Evolutionary conservation across 2,888 invertebrate genomes (phyloP), one percentile per base, ranked within the genome.

Genomic region (Miltochrista miniata): DNA sequence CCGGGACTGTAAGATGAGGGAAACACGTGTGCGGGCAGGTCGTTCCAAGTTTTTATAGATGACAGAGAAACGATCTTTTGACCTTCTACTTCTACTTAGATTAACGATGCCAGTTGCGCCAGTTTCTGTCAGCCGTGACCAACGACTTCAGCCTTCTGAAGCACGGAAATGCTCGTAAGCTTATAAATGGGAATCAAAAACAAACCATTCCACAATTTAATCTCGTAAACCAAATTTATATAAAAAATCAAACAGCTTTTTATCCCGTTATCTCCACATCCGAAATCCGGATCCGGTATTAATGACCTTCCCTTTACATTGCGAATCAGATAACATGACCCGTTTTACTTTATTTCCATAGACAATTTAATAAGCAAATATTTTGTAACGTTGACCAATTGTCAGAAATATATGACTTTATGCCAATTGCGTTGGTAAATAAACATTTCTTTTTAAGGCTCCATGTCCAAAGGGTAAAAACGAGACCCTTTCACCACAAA

Each of bases 271-370:
- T 64, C 64, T 59, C 53, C 56, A 48, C 39, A 59, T 59, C 62
- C 59, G 37, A 41, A 48, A 24, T 24, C 3, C 18, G 18, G 18
- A 24, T 57, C 48, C 59, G 51, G 39, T 50, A 45, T 62, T 64
- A 62, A 64, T 64, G 53, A 57, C 59, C 51, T 18, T 54, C 64
- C 59, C 59, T 64, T 64, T 61, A 48, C 18, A 24, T 45, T 53
- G 58, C 49, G 63, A 51, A 15, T 44, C 53, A 40, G 63, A 61
- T 63, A 61, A 61, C 47, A 59, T 52, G 51, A 59, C 49, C 52
- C 53, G 41, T 30, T 55, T 58, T 53, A 64, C 61, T 61, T 64
- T 54, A 61, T 64, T 64, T 45, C 46, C 35, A 39, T 39, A 51
- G 15, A 40, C 34, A 7, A 18, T 30, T 35, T 41, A 14, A n/a